phyloP scores from a whole-genome alignment of 2,888 invertebrate species.

The Mythimna vitellina region DNA sequence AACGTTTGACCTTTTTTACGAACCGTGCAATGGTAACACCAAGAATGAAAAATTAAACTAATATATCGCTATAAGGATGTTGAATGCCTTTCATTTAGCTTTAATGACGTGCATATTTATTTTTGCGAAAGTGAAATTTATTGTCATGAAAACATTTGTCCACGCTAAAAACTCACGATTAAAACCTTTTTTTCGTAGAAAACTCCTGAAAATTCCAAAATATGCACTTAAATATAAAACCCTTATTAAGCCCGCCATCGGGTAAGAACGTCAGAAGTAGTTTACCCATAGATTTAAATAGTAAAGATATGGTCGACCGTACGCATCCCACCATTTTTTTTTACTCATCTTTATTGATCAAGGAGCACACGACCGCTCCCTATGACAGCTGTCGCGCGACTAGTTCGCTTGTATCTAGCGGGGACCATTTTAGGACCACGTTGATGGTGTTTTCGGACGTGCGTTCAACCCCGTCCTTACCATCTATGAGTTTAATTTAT shows the following conservation, averaged over 20 bases:
- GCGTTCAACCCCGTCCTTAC: background rate
- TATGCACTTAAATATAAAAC: slow-evolving; percentile 16
- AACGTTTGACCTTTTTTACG: background rate
- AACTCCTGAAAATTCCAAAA: background rate
- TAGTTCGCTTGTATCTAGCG: background rate
- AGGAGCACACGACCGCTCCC: background rate
- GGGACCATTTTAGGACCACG: background rate
- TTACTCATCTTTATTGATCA: background rate
- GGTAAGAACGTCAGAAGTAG: slow-evolving; percentile 31
- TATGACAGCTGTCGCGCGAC: background rate
- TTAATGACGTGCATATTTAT: background rate
- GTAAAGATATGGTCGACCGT: background rate
- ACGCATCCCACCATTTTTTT: background rate
- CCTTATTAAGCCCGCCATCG: background rate
- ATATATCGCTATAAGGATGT: background rate
- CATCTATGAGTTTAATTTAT: background rate
- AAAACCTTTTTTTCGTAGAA: background rate
- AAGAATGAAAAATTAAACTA: background rate
- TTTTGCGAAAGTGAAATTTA: background rate
- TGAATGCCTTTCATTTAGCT: background rate
- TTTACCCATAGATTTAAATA: slow-evolving; percentile 6
- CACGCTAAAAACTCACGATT: background rate
- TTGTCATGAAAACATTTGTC: background rate
- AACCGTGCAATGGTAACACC: no score
- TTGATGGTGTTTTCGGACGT: background rate